A percentile compares a stretch with the other conserved stretches of the same genome.
These are phyloP conservation scores for Enteromius afrohamiltoni DNA, from an alignment of 2,797 vertebrate species.

Conservation along the genomic window DNA sequence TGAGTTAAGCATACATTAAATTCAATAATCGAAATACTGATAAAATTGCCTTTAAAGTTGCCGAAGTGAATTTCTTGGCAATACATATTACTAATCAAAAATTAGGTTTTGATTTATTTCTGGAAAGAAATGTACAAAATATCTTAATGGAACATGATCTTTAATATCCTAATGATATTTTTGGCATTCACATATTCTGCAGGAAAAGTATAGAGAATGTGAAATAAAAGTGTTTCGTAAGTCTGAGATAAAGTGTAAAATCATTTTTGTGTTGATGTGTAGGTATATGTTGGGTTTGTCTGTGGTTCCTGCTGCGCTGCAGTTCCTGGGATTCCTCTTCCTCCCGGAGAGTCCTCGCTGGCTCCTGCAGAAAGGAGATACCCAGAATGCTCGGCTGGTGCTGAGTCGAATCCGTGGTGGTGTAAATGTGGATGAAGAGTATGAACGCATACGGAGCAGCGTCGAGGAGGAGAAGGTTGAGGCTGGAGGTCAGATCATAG, in stretches of 20 bases:
- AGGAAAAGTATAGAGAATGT: not conserved
- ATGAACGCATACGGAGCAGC: slow-evolving; percentile 84
- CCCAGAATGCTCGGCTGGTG: slow-evolving; percentile 83
- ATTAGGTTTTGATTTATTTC: not conserved
- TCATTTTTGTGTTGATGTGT: not conserved
- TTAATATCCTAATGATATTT: not conserved
- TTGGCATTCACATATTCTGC: not conserved
- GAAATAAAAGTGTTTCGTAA: not conserved
- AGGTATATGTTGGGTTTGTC: slow-evolving; percentile 98
- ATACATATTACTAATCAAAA: not conserved
- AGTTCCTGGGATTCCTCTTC: slow-evolving; percentile 93
- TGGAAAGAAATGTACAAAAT: not conserved
- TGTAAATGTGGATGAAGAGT: slow-evolving; percentile 86
- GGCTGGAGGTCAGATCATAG: slow-evolving; percentile 62
- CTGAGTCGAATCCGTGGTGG: slow-evolving; percentile 86
- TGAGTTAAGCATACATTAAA: not conserved
- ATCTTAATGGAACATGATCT: not conserved
- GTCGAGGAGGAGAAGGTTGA: slow-evolving; percentile 90
- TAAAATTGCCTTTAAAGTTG: too few relatives aligned
- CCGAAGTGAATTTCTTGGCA: too few relatives aligned
- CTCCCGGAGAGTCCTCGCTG: slow-evolving; percentile 97
- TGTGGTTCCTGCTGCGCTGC: slow-evolving; percentile 84
- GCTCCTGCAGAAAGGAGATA: slow-evolving; percentile 92
- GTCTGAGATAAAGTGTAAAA: too few relatives aligned
- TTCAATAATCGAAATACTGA: too few relatives aligned